A percentile compares a stretch with the other conserved stretches of the same genome.
Evolutionary conservation across 2,888 invertebrate genomes (phyloP).

Genomic region (Dasypogon diadema): DNA sequence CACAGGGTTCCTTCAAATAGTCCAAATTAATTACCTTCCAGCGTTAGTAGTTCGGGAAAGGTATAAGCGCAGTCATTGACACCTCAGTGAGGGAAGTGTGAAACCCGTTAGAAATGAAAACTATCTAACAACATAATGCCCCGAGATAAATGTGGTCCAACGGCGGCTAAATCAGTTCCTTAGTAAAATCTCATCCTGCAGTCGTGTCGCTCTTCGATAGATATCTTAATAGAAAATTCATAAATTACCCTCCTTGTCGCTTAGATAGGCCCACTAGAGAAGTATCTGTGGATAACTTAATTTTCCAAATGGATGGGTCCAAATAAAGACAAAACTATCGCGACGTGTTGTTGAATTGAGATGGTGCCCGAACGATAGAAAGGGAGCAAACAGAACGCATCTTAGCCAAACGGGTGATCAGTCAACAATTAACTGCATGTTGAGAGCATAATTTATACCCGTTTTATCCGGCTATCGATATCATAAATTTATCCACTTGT

Average conservation of each 20-base stretch:
- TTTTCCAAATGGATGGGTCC: constrained; percentile 35
- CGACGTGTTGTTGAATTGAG: not conserved
- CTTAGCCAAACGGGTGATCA: constrained; percentile 53
- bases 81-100: constrained; percentile 41
- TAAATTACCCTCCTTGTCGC: constrained; percentile 36
- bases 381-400: constrained; percentile 6
- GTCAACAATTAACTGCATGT: constrained; percentile 54
- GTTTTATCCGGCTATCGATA: constrained; percentile 53
- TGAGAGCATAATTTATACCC: constrained; percentile 55
- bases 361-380: not conserved
- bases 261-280: constrained; percentile 10
- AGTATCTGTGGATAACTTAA: constrained; percentile 43
- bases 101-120: constrained; percentile 34
- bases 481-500: constrained; percentile 55
- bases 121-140: constrained; percentile 33
- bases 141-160: constrained; percentile 32
- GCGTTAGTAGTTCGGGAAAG: no score
- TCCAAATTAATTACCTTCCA: constrained; percentile 40
- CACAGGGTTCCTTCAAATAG: not conserved
- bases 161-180: constrained; percentile 32
- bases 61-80: constrained; percentile 42
- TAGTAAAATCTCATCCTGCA: not conserved
- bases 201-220: constrained; percentile 17
- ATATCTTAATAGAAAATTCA: constrained; percentile 50
- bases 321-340: constrained; percentile 36